Evolutionary conservation across 2,797 vertebrate genomes (phyloP).

Genomic region (Anguilla megastoma): DNA sequence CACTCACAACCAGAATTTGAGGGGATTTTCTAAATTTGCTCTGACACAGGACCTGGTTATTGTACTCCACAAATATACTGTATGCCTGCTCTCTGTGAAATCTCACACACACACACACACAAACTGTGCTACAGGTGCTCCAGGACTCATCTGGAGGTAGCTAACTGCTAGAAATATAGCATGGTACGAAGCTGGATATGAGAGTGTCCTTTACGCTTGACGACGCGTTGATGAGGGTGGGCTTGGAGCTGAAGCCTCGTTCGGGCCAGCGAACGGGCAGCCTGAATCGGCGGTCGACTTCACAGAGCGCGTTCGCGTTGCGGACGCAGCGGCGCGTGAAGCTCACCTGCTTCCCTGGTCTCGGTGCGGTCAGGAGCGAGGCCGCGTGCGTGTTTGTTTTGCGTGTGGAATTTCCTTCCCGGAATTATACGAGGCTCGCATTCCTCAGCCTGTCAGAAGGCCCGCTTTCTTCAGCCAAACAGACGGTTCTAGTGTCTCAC

Average conservation of each 20-base stretch:
- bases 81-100: not conserved
- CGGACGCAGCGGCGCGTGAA: slow-evolving; percentile 48
- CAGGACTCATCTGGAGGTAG: not conserved
- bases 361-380: slow-evolving; percentile 53
- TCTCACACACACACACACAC: not conserved
- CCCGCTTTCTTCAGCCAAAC: slow-evolving; percentile 52
- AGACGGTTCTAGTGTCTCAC: slow-evolving; percentile 57
- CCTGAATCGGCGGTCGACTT: slow-evolving; percentile 31
- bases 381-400: slow-evolving; percentile 65
- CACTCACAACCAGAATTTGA: not conserved
- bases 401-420: slow-evolving; percentile 70
- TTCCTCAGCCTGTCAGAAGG: slow-evolving; percentile 55
- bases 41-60: not conserved
- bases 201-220: slow-evolving; percentile 50
- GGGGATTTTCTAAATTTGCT: not conserved
- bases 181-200: not conserved
- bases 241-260: not conserved
- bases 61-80: not conserved
- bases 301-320: not conserved
- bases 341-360: slow-evolving; percentile 70
- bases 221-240: slow-evolving; percentile 36
- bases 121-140: not conserved
- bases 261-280: slow-evolving; percentile 37
- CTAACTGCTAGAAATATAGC: not conserved
- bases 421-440: slow-evolving; percentile 66